Percentiles rank a stretch among this genome's conserved stretches.
These are phyloP conservation scores for Anorthoa munda DNA, from an alignment of 2,888 invertebrate genomes.

Conservation along the genomic window DNA sequence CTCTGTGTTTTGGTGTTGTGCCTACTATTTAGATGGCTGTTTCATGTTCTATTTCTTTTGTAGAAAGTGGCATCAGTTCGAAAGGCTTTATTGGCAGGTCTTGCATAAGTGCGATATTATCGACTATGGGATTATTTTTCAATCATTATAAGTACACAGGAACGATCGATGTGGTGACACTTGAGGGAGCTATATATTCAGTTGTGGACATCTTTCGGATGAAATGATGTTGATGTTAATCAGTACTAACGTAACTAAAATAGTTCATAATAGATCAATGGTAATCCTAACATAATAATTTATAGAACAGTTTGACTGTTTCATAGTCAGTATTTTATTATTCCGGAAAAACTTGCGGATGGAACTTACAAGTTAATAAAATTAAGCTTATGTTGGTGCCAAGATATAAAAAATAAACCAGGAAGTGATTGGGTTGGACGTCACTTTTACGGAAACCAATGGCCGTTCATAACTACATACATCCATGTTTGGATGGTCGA, in stretches of 20 bases:
- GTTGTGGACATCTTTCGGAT: no score
- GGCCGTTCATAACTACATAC: constrained; percentile 14
- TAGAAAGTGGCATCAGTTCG: constrained; percentile 45
- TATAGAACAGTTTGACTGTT: not conserved
- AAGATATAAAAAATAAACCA: constrained; percentile 20
- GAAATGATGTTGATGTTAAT: no score
- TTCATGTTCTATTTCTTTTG: constrained; percentile 47
- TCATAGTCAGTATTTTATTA: not conserved
- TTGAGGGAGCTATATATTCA: no score
- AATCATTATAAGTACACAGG: not conserved
- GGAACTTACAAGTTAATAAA: not conserved
- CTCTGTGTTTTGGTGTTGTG: constrained; percentile 15
- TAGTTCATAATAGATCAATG: not conserved
- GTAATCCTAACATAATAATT: not conserved
- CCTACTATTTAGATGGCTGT: constrained; percentile 2
- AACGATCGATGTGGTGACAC: no score
- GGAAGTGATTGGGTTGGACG: constrained; percentile 32
- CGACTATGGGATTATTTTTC: not conserved
- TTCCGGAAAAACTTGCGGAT: not conserved
- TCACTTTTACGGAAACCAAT: constrained; percentile 43
- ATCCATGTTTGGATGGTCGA: constrained; percentile 36
- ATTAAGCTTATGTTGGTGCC: constrained; percentile 4
- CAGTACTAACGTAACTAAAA: no score
- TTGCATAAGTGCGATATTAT: constrained; percentile 39
- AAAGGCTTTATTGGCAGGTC: not conserved